Evolutionary conservation across 1,140 invertebrate genomes (phyloP).

Genomic region (Drosophila lini): DNA sequence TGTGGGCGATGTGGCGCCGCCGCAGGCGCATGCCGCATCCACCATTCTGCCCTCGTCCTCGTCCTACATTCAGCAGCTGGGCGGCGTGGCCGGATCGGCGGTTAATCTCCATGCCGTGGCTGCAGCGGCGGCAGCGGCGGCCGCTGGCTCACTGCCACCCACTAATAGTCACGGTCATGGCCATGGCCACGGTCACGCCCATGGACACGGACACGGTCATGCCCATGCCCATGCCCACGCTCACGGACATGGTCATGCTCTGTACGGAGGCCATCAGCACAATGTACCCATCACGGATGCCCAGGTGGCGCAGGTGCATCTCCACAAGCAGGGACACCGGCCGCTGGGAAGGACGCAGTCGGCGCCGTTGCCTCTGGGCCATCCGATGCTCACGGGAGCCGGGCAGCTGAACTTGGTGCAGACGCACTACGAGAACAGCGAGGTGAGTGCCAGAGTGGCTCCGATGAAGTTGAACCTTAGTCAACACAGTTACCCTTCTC

Average conservation of each 20-base stretch:
- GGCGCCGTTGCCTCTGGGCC: conserved; percentile 96
- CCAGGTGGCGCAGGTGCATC: conserved; percentile 88
- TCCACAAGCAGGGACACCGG: conserved; percentile 90
- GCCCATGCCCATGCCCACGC: conserved; percentile 2
- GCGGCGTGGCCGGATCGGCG: conserved; percentile 43
- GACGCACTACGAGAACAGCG: conserved; percentile 88
- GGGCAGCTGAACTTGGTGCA: conserved; percentile 74
- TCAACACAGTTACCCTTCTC: not conserved
- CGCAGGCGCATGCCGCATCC: conserved; percentile 77
- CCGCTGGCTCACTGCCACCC: conserved; percentile 48
- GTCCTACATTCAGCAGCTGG: conserved; percentile 64
- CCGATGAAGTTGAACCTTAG: no score
- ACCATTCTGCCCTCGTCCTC: conserved; percentile 67
- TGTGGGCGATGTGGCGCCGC: conserved; percentile 76
- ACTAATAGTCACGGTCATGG: conserved; percentile 50
- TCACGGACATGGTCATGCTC: conserved; percentile 5
- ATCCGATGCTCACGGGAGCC: conserved; percentile 92
- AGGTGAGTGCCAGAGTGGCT: conserved; percentile 64
- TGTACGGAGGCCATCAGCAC: conserved; percentile 40
- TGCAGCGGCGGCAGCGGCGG: conserved; percentile 59
- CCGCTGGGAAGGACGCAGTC: conserved; percentile 96
- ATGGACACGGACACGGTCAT: conserved; percentile 18
- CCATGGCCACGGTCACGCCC: conserved; percentile 26
- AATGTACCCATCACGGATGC: conserved; percentile 85
- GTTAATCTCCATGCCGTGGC: conserved; percentile 73